Evolutionary conservation across 2,113 vertebrate species (phyloP).

Genomic region (Eidolon helvum): DNA sequence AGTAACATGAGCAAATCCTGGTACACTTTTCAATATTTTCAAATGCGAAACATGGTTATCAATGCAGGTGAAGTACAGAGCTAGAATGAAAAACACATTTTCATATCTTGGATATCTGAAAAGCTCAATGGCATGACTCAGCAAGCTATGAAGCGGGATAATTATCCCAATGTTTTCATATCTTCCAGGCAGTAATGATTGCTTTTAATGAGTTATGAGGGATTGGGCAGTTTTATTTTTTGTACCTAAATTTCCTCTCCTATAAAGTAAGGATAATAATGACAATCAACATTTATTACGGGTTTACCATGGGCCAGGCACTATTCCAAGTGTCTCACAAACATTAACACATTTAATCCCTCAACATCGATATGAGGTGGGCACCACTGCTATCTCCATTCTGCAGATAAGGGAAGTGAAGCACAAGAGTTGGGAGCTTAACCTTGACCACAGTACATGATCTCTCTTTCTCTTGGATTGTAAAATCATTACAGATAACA

Average conservation of each 20-base stretch:
- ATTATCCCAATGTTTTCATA: neutral
- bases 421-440: neutral
- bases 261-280: neutral
- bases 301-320: neutral
- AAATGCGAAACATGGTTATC: neutral
- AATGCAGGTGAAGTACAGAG: neutral
- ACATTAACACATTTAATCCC: neutral
- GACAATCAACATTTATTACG: neutral
- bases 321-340: neutral
- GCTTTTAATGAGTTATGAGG: neutral
- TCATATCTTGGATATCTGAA: neutral
- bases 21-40: neutral
- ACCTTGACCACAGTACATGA: neutral
- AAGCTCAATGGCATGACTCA: neutral
- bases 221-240: neutral
- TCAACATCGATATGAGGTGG: too few species aligned
- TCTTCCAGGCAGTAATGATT: neutral
- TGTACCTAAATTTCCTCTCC: neutral
- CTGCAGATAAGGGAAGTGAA: neutral
- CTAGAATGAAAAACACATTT: neutral
- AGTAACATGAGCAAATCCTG: neutral
- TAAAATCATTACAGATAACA: neutral
- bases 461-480: neutral
- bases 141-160: neutral
- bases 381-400: neutral